Evolutionary conservation across 2,888 invertebrate species (phyloP), one percentile per base, ranked within the genome.

Genomic region (Cerceris rybyensis): DNA sequence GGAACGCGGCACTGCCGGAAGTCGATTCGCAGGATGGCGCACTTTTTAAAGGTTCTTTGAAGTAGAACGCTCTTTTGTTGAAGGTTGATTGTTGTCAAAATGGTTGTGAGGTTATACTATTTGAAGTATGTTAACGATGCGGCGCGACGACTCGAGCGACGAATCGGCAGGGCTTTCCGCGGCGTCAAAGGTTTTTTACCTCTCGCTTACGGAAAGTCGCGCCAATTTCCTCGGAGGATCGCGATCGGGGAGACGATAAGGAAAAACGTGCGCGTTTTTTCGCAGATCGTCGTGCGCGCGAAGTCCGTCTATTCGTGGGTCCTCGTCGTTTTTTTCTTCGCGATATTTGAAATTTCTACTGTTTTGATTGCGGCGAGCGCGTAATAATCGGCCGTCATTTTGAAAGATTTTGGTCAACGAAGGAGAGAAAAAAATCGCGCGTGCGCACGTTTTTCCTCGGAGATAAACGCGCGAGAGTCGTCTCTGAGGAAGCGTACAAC

Each of bases 41-140:
- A 89, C 81, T 88, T 88, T 89, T 90, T 90, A 87, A 88, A 79
- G 82, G 83, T 88, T 88, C 88, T 90, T 89, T 87, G 80, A 88
- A 78, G 82, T 84, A 86, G 89, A 84, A 88, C 83, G 86, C 84
- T 87, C 86, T 89, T 90, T 89, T 91, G 89, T 91, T 91, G 86
- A 91, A 88, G 86, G 82, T 91, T 91, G 89, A 91, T 91, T 90
- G 90, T 91, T 91, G 90, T 90, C 89, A 90, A 91, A 90, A 90
- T 90, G 91, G 91, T 91, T 91, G 91, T 91, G 91, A 92, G 87
- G 89, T 91, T 91, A 88, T 90, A 88, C 83, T 90, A 88, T 88
- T 85, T 88, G 84, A 89, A 89, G 86, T 88, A 88, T 86, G 86
- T 89, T 89, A 86, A 87, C 79, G 84, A 81, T 81, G 78, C 83